These are phyloP conservation scores for Heteractis magnifica DNA, from an alignment of 92 coral and sea anemone genomes.

Conservation along the genomic window DNA sequence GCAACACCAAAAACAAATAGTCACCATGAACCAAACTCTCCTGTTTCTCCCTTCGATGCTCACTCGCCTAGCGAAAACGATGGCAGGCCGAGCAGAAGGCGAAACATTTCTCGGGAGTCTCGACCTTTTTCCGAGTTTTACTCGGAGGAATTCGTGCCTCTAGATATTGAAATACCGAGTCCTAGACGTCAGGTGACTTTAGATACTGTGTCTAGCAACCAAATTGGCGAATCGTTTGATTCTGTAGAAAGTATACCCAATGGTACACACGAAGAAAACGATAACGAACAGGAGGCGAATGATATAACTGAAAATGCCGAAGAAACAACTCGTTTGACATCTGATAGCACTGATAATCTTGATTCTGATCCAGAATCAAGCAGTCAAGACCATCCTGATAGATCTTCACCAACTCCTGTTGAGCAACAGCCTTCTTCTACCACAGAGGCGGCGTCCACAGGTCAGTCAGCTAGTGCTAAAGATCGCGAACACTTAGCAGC, in stretches of 20 bases:
- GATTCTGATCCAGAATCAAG: slow-evolving; percentile 6
- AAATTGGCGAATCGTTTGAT: neutral
- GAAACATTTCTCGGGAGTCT: slow-evolving; percentile 46
- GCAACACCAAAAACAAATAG: slow-evolving; percentile 36
- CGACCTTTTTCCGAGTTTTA: slow-evolving; percentile 85
- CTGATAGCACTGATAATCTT: slow-evolving; percentile 1
- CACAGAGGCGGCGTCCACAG: neutral
- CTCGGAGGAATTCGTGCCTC: slow-evolving; percentile 66
- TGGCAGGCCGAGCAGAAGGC: slow-evolving; percentile 42
- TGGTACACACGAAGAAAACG: slow-evolving; percentile 7
- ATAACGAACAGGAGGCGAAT: neutral
- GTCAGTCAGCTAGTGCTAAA: neutral
- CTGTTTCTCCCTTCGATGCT: slow-evolving; percentile 56
- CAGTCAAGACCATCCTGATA: neutral
- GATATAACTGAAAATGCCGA: neutral
- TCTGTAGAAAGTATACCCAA: slow-evolving; percentile 4
- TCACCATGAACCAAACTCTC: slow-evolving; percentile 57
- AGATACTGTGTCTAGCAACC: neutral
- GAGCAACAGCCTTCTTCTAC: neutral
- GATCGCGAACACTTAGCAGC: slow-evolving; percentile 10
- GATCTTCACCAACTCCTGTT: neutral
- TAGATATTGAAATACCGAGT: slow-evolving; percentile 43
- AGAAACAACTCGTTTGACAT: slow-evolving; percentile 4
- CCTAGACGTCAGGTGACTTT: slow-evolving; percentile 17
- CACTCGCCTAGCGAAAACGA: slow-evolving; percentile 21